Base-by-base conservation (phyloP, 2,888 invertebrate species). In the Muschampia plurimacula region DNA sequence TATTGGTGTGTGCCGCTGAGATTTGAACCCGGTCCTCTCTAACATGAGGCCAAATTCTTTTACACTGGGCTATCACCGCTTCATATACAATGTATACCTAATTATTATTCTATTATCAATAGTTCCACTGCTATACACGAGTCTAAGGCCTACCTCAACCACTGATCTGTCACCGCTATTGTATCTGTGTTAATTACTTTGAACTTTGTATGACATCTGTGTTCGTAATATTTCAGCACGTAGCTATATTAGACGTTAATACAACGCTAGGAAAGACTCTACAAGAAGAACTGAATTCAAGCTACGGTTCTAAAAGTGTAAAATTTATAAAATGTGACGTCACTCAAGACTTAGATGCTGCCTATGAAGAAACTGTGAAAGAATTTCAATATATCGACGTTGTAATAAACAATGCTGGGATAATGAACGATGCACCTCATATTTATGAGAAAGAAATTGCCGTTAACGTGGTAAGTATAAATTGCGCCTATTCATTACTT, bases 381-480 rank as follows among this genome's bases (percentile, higher is more conserved):
- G 79, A 84, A 46, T 79, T 80, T 52, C 86, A 81, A 2, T 86
- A 86, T 52, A 86, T 90, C 2, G 90, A 90, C 70, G 82, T 87
- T 2, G 89, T 90, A 0, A 77, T 91, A 15, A 91, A 91, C 74
- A 85, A 85, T 67, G 90, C 90, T 55, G 90, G 88, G 3, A 84
- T 89, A 2, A 83, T 90, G 84, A 90, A 89, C 46, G 92, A 93
- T 67, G 82, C 82, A 41, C 85, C 83, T 5, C 80, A 84, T 52
- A 77, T 79, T 1, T 91, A 86, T 76, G 77, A 87, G 67, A 91
- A 89, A 72, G 81, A 87, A 73, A 89, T 92, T 39, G 86, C 86
- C 52, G 78, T 93, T 12, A 93, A 93, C 82, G 82, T 91, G 77
- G 92, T 92, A 77, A 85, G 88, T 86, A 15, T 60, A 9, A 44